Conservation (phyloP, 1,140 invertebrate species). For the Philopotamus ludificatus region DNA sequence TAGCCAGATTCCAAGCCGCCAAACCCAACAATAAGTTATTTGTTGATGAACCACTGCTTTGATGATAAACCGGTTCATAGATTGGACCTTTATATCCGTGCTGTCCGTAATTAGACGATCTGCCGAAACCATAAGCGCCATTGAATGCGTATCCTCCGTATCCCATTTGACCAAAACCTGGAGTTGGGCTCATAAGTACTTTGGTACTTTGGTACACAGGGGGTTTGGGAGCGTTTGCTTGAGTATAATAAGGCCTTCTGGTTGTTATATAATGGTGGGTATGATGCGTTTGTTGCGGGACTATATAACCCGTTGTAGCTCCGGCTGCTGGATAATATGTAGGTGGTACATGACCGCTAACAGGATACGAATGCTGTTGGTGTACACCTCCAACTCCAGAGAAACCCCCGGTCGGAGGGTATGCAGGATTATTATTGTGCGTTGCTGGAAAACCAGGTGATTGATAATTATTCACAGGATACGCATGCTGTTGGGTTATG, state of each 20-base stretch:
- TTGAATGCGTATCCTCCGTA: background rate
- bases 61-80: conserved; percentile 15
- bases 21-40: conserved; percentile 30
- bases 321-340: no score
- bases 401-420: background rate
- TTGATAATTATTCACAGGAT: conserved; percentile 27
- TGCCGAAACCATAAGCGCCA: conserved; percentile 8
- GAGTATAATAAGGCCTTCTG: no score
- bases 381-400: no score
- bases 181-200: background rate
- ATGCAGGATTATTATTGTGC: no score
- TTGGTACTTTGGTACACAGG: background rate
- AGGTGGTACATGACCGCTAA: background rate
- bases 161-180: background rate
- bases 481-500: conserved; percentile 31
- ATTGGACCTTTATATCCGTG: background rate
- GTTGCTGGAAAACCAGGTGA: no score
- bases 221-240: no score
- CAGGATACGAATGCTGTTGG: conserved; percentile 7
- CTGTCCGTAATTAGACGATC: background rate
- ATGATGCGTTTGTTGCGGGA: no score
- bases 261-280: no score
- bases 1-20: conserved; percentile 28
- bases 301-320: no score
- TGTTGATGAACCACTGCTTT: conserved; percentile 7